Conservation (phyloP, 2,888 invertebrate species). For the Athalia circularis region DNA sequence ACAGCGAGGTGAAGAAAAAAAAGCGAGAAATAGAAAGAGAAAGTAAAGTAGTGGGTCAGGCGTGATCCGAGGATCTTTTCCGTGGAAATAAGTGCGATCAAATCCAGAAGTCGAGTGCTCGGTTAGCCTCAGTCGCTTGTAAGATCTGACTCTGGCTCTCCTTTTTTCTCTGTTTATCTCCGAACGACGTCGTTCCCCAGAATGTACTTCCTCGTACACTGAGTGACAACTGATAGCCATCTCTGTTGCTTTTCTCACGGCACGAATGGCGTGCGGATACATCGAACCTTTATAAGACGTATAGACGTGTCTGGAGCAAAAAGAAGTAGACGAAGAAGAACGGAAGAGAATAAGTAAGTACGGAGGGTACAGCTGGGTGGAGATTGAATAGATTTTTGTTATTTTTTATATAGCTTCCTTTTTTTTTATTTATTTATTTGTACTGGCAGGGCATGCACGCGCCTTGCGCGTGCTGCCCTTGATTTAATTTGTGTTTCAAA, state of each 20-base stretch:
- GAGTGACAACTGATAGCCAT: constrained; percentile 45
- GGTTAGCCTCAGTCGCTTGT: constrained; percentile 20
- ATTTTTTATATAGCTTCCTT: not conserved
- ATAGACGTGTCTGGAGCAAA: not conserved
- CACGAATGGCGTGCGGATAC: not conserved
- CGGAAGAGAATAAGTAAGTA: too few relatives aligned
- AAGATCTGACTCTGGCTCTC: constrained; percentile 24
- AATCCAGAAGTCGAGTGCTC: constrained; percentile 40
- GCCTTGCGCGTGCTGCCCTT: too few relatives aligned
- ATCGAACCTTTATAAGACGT: constrained; percentile 24
- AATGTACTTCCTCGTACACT: constrained; percentile 27
- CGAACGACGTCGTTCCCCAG: constrained; percentile 33
- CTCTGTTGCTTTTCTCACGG: constrained; percentile 18
- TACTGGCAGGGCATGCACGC: too few relatives aligned
- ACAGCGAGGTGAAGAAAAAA: not conserved
- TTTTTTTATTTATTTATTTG: not conserved
- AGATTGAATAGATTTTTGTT: constrained; percentile 4
- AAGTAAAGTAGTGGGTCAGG: too few relatives aligned
- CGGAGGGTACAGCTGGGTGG: not conserved
- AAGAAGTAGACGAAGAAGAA: too few relatives aligned
- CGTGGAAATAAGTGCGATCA: constrained; percentile 42
- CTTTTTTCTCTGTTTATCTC: not conserved
- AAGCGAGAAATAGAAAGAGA: not conserved
- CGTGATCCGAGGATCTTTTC: constrained; percentile 6
- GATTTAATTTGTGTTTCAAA: too few relatives aligned